Evolutionary conservation across 92 coral and sea anemone genomes (phyloP).

Genomic region (Parazoanthus atlanticus): DNA sequence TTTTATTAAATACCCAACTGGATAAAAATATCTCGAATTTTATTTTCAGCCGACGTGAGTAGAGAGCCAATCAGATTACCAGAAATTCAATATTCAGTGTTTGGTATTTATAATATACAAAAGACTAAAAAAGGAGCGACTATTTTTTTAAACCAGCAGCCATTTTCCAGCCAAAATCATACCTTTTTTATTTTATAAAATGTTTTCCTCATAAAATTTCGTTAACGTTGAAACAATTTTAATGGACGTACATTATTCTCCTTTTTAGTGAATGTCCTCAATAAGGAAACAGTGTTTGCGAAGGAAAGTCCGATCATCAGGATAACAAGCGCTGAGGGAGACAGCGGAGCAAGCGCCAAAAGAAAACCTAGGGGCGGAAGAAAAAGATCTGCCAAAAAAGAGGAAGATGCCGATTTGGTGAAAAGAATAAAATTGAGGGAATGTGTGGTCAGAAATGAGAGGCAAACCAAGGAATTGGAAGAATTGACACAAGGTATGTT

Average conservation of each 20-base stretch:
- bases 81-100: no score
- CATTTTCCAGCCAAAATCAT: neutral
- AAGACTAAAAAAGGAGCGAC: no score
- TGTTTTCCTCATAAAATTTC: neutral
- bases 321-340: slow-evolving; percentile 4
- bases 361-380: neutral
- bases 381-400: slow-evolving; percentile 34
- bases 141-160: neutral
- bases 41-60: no score
- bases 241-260: neutral
- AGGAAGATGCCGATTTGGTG: slow-evolving; percentile 18
- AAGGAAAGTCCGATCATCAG: slow-evolving; percentile 29
- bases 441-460: slow-evolving; percentile 34
- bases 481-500: slow-evolving; percentile 30
- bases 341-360: slow-evolving; percentile 3
- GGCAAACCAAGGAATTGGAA: slow-evolving; percentile 26
- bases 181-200: neutral
- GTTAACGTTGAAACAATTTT: neutral
- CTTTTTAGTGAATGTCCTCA: slow-evolving; percentile 29
- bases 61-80: no score
- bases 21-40: no score
- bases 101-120: no score
- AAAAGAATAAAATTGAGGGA: slow-evolving; percentile 19
- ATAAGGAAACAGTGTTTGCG: slow-evolving; percentile 29
- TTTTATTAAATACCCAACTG: no score